A percentile compares a stretch with the other conserved stretches of the same genome.
Conservation (phyloP, 2,888 invertebrate species). For the Digitonthophagus gazella region DNA sequence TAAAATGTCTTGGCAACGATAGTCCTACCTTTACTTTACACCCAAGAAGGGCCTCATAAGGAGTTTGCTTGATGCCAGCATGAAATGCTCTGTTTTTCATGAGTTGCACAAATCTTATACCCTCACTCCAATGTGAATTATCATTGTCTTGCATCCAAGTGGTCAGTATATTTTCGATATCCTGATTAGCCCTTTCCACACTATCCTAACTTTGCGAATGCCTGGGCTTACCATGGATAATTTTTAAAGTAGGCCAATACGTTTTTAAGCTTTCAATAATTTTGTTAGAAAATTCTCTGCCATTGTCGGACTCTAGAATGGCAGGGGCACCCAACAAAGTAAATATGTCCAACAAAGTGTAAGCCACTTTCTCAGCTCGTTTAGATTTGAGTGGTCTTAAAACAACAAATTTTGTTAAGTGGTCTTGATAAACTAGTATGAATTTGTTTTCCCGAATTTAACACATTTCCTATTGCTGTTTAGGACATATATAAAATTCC, state of each 20-base stretch:
- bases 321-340: conserved; percentile 33
- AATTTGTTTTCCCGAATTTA: conserved; percentile 26
- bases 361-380: conserved; percentile 23
- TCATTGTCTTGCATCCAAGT: conserved; percentile 12
- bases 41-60: background rate
- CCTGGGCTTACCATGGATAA: conserved; percentile 44
- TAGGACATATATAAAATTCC: no score
- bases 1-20: no score
- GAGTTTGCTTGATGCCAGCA: background rate
- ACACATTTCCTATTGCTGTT: no score
- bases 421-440: conserved; percentile 28
- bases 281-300: conserved; percentile 31
- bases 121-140: background rate
- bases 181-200: conserved; percentile 13
- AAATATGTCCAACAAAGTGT: conserved; percentile 30
- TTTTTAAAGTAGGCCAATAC: conserved; percentile 38
- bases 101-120: conserved; percentile 6
- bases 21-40: no score
- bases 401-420: conserved; percentile 28
- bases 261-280: conserved; percentile 30
- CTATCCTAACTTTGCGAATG: conserved; percentile 34
- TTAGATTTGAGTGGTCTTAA: conserved; percentile 25
- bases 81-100: conserved; percentile 10
- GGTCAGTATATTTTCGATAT: conserved; percentile 6
- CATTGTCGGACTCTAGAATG: conserved; percentile 32